Evolutionary conservation across 2,113 vertebrate genomes (phyloP), one percentile per base, ranked within the genome.

Genomic region (Sander vitreus): DNA sequence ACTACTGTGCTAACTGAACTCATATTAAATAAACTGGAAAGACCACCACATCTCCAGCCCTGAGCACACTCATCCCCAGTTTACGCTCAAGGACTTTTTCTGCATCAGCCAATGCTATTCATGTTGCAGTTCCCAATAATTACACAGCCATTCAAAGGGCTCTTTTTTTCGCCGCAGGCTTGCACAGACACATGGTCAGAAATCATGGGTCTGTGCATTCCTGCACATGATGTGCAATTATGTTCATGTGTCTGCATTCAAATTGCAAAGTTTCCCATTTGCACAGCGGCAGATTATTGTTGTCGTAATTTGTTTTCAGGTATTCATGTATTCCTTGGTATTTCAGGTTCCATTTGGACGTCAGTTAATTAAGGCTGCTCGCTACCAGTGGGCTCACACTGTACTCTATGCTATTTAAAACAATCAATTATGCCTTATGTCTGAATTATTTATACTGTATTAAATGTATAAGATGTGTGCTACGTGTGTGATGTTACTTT

Each of bases 171-270:
- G 68, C 88, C 67, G 73, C 73, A 75, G 78, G 80, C 83, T 47
- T 53, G 60, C 58, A 58, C 85, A 51, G 59, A 75, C 68, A 70
- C 73, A 77, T 67, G 75, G 70, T 79, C 15, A 57, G 18, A 59
- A 77, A 68, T 59, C 57, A 67, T 25, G 45, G 70, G 60, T 48
- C 30, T 12, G 48, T 27, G 58, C n/a, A 33, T 59, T 33, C 54
- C 27, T 43, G 47, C 50, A 58, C n/a, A n/a, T 73, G 65, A 54
- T 85, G 58, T 86, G 63, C 59, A 78, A 71, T 70, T 65, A 45
- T 64, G 51, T 78, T 81, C 70, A 58, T 82, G n/a, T 59, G 55
- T 25, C 59, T 74, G 57, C 43, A 51, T 81, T 88, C 23, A 80
- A 43, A 77, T 48, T 64, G 62, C 66, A 81, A 77, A 58, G 33